phyloP scores from a whole-genome alignment of 2,888 invertebrate species.

The Ennomos fuscantarius region DNA sequence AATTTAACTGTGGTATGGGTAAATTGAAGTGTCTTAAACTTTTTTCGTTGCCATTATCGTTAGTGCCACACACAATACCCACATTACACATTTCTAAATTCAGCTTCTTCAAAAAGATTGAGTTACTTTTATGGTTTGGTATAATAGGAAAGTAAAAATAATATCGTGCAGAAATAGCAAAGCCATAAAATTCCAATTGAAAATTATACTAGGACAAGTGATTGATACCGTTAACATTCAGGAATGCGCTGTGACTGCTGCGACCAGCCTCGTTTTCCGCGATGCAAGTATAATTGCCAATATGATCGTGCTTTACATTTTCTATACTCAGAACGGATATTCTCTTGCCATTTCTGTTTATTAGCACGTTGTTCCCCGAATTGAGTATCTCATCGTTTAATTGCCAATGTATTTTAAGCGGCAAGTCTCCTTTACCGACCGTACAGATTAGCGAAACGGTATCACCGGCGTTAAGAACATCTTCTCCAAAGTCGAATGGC shows the following conservation, averaged over 20 bases:
- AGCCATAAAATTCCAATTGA: constrained; percentile 39
- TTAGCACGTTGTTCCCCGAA: constrained; percentile 83
- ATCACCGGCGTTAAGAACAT: constrained; percentile 89
- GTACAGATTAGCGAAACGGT: constrained; percentile 89
- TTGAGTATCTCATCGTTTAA: constrained; percentile 85
- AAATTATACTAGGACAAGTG: constrained; percentile 35
- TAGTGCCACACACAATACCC: constrained; percentile 39
- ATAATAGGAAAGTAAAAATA: constrained; percentile 7
- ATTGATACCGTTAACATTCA: constrained; percentile 88
- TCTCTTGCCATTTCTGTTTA: constrained; percentile 86
- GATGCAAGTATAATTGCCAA: constrained; percentile 87
- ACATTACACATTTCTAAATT: background rate
- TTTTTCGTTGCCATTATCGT: constrained; percentile 5
- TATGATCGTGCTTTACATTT: constrained; percentile 84
- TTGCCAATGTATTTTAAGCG: constrained; percentile 89
- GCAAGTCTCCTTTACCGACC: constrained; percentile 89
- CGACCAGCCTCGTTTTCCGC: constrained; percentile 88
- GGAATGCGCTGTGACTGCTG: constrained; percentile 86
- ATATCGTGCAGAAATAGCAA: constrained; percentile 60
- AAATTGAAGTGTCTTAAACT: background rate
- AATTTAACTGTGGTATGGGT: no score
- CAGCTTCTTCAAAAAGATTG: background rate
- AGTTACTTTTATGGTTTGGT: constrained; percentile 7
- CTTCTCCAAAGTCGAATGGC: constrained; percentile 91
- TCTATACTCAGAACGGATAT: constrained; percentile 89